phyloP scores from a whole-genome alignment of 2,888 invertebrate genomes.

The Lydus trimaculatus region DNA sequence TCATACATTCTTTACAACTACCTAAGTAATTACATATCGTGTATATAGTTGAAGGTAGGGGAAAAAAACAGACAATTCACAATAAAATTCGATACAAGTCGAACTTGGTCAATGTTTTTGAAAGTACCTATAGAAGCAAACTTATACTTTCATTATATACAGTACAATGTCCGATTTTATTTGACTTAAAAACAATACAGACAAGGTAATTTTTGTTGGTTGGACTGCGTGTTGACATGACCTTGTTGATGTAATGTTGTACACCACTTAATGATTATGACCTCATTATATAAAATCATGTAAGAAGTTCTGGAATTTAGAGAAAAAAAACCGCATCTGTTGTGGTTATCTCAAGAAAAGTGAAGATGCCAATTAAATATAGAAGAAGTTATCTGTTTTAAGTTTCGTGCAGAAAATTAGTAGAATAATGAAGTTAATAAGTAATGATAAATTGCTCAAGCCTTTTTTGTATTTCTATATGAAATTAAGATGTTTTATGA shows the following conservation, averaged over 20 bases:
- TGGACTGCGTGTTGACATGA: background rate
- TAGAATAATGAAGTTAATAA: slow-evolving; percentile 5
- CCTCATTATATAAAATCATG: background rate
- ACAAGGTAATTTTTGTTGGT: background rate
- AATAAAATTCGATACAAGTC: too few relatives aligned
- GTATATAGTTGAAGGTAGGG: background rate
- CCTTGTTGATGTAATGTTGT: background rate
- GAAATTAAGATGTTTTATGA: background rate
- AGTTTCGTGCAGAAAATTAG: slow-evolving; percentile 2
- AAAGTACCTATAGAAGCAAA: background rate
- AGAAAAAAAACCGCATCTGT: background rate
- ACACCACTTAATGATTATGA: background rate
- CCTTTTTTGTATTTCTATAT: background rate
- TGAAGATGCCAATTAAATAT: background rate
- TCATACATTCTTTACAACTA: background rate
- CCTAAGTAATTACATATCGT: background rate
- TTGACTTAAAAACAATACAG: background rate
- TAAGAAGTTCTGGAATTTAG: background rate
- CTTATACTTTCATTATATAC: background rate
- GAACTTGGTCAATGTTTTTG: background rate
- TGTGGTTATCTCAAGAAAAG: background rate
- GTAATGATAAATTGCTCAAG: background rate
- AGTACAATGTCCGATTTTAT: background rate
- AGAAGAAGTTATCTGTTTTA: background rate
- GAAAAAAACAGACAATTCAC: background rate